Evolutionary conservation across 1,140 invertebrate species (phyloP).

Genomic region (Drosophila sucinea): DNA sequence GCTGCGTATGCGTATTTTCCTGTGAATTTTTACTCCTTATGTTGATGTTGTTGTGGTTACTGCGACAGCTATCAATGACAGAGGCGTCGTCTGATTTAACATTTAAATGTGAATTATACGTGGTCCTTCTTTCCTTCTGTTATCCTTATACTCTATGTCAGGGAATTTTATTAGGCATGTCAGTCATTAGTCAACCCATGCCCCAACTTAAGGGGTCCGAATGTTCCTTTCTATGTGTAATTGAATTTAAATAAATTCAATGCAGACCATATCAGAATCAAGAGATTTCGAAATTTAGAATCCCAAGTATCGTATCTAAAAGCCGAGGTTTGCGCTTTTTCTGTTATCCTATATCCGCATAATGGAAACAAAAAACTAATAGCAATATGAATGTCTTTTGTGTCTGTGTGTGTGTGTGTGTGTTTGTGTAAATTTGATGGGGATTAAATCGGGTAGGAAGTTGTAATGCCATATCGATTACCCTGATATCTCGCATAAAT

Average conservation of each 20-base stretch:
- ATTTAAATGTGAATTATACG: constrained; percentile 78
- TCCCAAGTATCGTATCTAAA: too few relatives aligned
- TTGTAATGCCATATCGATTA: constrained; percentile 12
- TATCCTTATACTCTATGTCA: background rate
- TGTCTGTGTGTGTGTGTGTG: background rate
- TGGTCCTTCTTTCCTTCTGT: constrained; percentile 23
- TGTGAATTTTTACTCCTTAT: background rate
- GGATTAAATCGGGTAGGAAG: background rate
- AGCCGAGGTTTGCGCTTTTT: too few relatives aligned
- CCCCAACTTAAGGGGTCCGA: too few relatives aligned
- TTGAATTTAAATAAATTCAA: too few relatives aligned
- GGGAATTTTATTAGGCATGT: constrained; percentile 8
- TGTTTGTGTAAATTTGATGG: constrained; percentile 6
- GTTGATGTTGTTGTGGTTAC: constrained; percentile 2
- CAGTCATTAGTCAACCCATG: background rate
- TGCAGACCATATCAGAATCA: too few relatives aligned
- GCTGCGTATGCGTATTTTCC: constrained; percentile 70
- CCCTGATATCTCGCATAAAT: constrained; percentile 25
- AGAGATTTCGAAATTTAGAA: too few relatives aligned
- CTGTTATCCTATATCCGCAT: too few relatives aligned
- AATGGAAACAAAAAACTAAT: constrained; percentile 6
- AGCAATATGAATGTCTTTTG: background rate
- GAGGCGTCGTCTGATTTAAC: constrained; percentile 60
- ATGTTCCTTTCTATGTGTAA: too few relatives aligned
- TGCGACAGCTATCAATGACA: constrained; percentile 68